phyloP scores from a whole-genome alignment of 92 coral and sea anemone genomes.

The Actinernus sp. region DNA sequence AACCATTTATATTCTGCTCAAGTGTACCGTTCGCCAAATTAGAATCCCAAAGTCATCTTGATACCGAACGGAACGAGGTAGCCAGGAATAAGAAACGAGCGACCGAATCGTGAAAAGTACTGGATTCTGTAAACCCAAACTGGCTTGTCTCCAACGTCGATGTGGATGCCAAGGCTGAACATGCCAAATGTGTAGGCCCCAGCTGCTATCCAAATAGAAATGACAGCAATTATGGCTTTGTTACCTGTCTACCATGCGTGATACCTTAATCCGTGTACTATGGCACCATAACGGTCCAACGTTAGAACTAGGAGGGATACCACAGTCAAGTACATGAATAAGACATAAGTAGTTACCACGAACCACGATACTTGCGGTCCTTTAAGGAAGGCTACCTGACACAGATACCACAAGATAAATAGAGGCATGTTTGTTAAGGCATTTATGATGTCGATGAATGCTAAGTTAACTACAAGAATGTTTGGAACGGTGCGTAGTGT shows the following conservation, averaged over 20 bases:
- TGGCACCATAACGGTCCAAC: conserved; percentile 90
- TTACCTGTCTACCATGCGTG: conserved; percentile 78
- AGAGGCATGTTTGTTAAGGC: conserved; percentile 81
- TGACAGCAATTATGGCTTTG: conserved; percentile 69
- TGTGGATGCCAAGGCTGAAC: conserved; percentile 64
- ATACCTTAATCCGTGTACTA: conserved; percentile 77
- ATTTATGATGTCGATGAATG: conserved; percentile 75
- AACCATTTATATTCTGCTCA: conserved; percentile 32
- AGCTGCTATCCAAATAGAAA: conserved; percentile 63
- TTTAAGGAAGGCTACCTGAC: conserved; percentile 54
- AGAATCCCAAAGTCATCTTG: conserved; percentile 53
- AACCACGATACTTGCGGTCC: conserved; percentile 73
- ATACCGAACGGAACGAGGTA: conserved; percentile 69
- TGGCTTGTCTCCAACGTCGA: conserved; percentile 70
- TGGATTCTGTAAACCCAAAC: conserved; percentile 68
- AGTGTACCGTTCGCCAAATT: conserved; percentile 68
- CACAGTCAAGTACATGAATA: conserved; percentile 71
- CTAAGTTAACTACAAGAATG: conserved; percentile 75
- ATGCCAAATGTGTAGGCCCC: conserved; percentile 59
- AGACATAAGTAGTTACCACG: conserved; percentile 60
- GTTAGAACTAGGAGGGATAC: conserved; percentile 70
- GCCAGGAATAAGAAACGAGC: conserved; percentile 74
- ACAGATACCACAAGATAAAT: conserved; percentile 78
- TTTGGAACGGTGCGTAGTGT: conserved; percentile 85
- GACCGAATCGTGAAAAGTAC: conserved; percentile 76